Base-by-base conservation (phyloP, 2,888 invertebrate genomes). In the Branchinecta sandiegonensis region DNA sequence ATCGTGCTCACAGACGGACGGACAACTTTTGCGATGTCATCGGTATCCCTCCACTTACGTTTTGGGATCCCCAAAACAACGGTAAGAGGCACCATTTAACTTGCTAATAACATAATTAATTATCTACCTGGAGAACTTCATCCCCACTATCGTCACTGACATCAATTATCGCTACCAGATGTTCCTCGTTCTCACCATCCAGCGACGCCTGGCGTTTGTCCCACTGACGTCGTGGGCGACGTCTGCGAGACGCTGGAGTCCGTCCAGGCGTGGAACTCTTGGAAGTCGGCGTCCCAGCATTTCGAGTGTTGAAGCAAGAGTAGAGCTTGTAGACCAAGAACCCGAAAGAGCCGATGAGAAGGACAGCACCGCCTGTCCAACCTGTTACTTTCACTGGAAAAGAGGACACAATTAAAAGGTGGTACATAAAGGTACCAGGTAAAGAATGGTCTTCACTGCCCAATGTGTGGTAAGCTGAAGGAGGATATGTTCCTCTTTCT, bases 361-460 rank as follows among this genome's bases (percentile, higher is more conserved):
- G 63, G 63, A 56, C 63, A 56, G 63, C 63, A 56, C 63, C 63
- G 63, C 63, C 63, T 17, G 63, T 23, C 63, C 63, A 56, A 17
- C 63, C 63, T 9, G 63, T 56, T 17, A 56, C 63, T 56, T 56
- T 56, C 8, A 56, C 63, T 56, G 11, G 11, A 56, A 56, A 56
- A 56, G 63, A 56, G 63, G 12, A n/a, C 1, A 10, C n/a, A 11
- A 56, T 56, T 23, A 56, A 37, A 37, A 4, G 37, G 37, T 37
- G 37, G 37, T 37, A 37, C 37, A 37, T 4, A 37, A 37, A 37
- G 37, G 37, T 37, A 37, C 37, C 2, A 37, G 37, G 37, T 37
- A 37, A 37, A 37, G 37, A 37, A 37, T 37, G 37, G 37, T 37
- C 37, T 37, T 37, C 5, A 37, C 37, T 37, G 6, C 37, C 6